Conservation (phyloP, 2,797 vertebrate species). For the Bryconaethiops microstoma region DNA sequence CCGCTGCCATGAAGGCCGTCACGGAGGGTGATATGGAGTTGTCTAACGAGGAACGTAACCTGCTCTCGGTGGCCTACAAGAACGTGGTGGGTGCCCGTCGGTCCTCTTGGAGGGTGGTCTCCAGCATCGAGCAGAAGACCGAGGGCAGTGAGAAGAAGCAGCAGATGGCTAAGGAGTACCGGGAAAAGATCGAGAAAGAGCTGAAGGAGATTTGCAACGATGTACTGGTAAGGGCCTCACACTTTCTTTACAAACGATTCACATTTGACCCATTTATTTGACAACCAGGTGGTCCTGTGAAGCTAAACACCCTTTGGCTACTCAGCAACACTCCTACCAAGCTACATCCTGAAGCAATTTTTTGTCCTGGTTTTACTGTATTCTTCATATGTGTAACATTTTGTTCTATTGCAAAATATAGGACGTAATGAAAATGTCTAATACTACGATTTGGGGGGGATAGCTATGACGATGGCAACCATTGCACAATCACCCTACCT, state of each 20-base stretch:
- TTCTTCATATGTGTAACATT: no score
- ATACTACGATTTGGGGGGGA: no score
- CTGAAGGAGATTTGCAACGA: conserved; percentile 97
- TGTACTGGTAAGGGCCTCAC: conserved; percentile 83
- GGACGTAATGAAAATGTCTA: neutral
- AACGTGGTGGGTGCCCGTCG: conserved; percentile 94
- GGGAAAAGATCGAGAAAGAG: conserved; percentile 93
- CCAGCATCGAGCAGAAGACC: conserved; percentile 97
- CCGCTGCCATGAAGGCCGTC: conserved; percentile 88
- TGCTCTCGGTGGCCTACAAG: conserved; percentile 91
- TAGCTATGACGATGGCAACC: neutral
- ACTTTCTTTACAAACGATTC: no score
- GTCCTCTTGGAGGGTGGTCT: conserved; percentile 98
- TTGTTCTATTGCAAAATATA: neutral
- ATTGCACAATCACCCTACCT: neutral
- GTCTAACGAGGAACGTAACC: conserved; percentile 89
- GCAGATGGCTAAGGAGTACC: conserved; percentile 95
- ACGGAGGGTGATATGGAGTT: conserved; percentile 87
- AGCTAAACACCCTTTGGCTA: no score
- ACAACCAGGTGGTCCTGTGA: no score
- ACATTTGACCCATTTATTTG: no score
- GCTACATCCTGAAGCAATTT: no score
- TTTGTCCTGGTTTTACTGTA: no score
- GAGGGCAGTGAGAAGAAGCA: conserved; percentile 96
- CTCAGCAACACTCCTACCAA: no score